These are phyloP conservation scores for Aelia acuminata DNA, from an alignment of 2,888 invertebrate species.

Conservation along the genomic window DNA sequence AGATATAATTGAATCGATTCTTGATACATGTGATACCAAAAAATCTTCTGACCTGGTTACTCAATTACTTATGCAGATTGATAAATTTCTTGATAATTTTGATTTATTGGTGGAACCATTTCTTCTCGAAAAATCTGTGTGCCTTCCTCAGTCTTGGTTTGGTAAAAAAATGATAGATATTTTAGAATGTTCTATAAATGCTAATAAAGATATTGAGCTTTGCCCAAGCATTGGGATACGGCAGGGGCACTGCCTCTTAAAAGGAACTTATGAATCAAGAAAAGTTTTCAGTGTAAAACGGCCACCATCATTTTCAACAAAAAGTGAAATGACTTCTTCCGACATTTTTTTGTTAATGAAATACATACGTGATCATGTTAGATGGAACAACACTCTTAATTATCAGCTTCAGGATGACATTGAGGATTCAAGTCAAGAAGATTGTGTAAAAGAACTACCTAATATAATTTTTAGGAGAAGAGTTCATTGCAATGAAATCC, in stretches of 20 bases:
- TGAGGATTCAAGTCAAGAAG: not conserved
- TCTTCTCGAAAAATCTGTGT: conserved; percentile 58
- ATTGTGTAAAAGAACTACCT: not conserved
- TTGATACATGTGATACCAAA: conserved; percentile 46
- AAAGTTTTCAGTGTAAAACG: conserved; percentile 40
- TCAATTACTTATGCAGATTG: conserved; percentile 57
- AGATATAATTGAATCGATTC: conserved; percentile 59
- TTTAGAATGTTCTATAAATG: conserved; percentile 57
- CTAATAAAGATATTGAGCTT: conserved; percentile 55
- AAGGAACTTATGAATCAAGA: conserved; percentile 57
- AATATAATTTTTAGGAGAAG: conserved; percentile 1
- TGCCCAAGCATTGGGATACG: conserved; percentile 1
- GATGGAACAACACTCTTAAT: conserved; percentile 62
- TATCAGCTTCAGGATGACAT: conserved; percentile 43
- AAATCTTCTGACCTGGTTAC: conserved; percentile 33
- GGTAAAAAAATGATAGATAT: conserved; percentile 61
- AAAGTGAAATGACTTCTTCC: conserved; percentile 10
- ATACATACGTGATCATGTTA: conserved; percentile 59
- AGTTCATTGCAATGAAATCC: not conserved
- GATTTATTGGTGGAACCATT: conserved; percentile 59
- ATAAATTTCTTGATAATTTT: conserved; percentile 60
- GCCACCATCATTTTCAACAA: conserved; percentile 57
- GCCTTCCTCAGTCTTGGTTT: conserved; percentile 63
- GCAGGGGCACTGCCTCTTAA: conserved; percentile 50
- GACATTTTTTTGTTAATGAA: conserved; percentile 59